Conservation (phyloP, 2,113 vertebrate species). For the Carassius carassius region DNA sequence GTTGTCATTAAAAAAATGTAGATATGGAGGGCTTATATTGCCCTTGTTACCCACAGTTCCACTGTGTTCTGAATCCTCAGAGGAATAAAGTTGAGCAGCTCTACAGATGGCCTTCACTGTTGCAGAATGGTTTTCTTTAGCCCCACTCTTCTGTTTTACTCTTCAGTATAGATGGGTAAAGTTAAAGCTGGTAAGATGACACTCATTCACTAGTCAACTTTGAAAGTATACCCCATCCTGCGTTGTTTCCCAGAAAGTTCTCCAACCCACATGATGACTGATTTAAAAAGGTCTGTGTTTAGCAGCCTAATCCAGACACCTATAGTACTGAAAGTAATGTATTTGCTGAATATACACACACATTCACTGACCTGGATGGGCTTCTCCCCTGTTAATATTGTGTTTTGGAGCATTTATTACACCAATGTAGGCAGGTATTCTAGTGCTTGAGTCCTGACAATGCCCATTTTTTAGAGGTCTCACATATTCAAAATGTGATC, state of each 20-base stretch:
- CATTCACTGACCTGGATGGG: background rate
- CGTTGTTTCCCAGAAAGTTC: constrained; percentile 1
- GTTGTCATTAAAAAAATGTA: too few species aligned
- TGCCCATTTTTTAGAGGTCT: background rate
- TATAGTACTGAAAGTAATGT: background rate
- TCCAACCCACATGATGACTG: background rate
- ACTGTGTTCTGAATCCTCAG: too few species aligned
- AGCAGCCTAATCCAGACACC: constrained; percentile 49
- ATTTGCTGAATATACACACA: background rate
- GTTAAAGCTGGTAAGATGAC: background rate
- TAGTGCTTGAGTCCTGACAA: background rate
- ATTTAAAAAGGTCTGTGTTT: constrained; percentile 62
- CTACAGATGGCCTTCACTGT: too few species aligned
- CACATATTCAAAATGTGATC: background rate
- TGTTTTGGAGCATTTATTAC: background rate
- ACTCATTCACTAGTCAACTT: background rate
- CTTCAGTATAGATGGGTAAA: background rate
- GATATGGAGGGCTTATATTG: too few species aligned
- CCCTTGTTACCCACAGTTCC: too few species aligned
- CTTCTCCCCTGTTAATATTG: too few species aligned
- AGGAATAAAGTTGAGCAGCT: too few species aligned
- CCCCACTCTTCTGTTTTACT: background rate
- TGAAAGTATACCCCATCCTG: background rate
- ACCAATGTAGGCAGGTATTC: background rate
- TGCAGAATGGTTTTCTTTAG: background rate